Percentiles rank a stretch among this genome's conserved stretches.
These are phyloP conservation scores for Thalassarche chlororhynchos DNA, from an alignment of 2,113 vertebrate genomes.

Conservation along the genomic window DNA sequence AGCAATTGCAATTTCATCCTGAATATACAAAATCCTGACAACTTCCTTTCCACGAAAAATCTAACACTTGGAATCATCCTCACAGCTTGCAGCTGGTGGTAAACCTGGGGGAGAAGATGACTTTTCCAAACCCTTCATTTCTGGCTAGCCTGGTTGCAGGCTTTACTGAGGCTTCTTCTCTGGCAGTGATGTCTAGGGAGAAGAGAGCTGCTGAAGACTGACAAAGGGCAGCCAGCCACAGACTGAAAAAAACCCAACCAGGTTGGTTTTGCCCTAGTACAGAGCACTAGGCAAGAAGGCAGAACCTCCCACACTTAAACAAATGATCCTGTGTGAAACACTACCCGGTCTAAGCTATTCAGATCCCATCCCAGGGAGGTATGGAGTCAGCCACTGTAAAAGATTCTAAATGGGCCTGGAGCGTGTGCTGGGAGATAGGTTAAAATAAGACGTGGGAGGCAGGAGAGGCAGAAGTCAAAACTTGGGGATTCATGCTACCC, in stretches of 20 bases:
- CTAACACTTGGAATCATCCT: not conserved
- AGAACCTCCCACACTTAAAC: not conserved
- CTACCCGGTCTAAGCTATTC: not conserved
- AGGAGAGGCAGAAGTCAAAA: not conserved
- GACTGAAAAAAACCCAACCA: not conserved
- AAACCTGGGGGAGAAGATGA: not conserved
- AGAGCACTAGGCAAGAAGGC: not conserved
- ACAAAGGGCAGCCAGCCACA: not conserved
- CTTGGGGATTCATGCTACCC: not conserved
- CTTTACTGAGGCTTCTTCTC: not conserved
- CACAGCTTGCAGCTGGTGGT: not conserved
- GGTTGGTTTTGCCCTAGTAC: not conserved
- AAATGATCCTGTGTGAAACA: not conserved
- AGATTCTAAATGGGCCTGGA: not conserved
- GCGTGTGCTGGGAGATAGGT: not conserved
- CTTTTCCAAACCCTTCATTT: not conserved
- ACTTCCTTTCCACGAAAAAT: not conserved
- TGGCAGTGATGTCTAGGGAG: not conserved
- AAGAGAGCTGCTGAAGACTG: not conserved
- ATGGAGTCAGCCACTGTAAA: not conserved
- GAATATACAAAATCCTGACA: not conserved
- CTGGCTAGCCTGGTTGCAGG: not conserved
- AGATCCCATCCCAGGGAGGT: not conserved
- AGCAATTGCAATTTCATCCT: not conserved
- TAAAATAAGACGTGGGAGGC: not conserved